Conservation (phyloP, 2,113 vertebrate genomes). For the Petroica traversi region DNA sequence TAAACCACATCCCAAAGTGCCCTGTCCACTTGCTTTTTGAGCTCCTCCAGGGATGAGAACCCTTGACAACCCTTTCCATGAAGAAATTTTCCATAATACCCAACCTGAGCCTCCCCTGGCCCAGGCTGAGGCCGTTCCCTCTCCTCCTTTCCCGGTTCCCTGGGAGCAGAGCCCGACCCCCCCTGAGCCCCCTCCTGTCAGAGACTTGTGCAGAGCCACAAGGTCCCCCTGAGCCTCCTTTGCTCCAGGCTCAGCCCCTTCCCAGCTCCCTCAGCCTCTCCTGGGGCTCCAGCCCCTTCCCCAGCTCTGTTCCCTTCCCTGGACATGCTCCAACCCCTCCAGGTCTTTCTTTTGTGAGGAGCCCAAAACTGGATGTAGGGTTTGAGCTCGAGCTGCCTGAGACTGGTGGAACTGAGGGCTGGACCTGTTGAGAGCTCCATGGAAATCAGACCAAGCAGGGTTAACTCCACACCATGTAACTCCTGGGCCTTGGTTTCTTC, state of each 20-base stretch:
- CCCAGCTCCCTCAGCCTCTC: background rate
- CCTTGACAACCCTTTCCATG: background rate
- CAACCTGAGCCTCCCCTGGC: background rate
- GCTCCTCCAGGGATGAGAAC: background rate
- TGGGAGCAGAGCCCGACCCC: accelerated
- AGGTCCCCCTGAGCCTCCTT: background rate
- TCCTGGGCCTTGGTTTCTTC: background rate
- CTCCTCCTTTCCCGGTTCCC: background rate
- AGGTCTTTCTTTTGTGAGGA: background rate
- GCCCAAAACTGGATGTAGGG: background rate
- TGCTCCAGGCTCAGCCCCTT: background rate
- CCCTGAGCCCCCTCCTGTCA: background rate
- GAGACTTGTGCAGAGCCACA: background rate
- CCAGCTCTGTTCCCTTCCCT: background rate
- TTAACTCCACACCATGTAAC: background rate
- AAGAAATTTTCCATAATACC: background rate
- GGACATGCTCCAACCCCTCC: accelerated
- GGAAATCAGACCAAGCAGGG: background rate
- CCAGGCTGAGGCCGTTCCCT: background rate
- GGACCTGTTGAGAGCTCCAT: background rate
- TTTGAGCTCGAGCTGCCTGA: background rate
- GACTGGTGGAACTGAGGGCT: background rate
- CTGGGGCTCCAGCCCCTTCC: background rate
- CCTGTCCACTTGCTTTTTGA: background rate
- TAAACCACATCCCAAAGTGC: background rate